phyloP scores from a whole-genome alignment of 2,113 vertebrate genomes.

The pig (Sus scrofa) region T2T-Sscrofa CM000817.6:159377501-159378000 shows the following conservation, averaged over 20 bases:
- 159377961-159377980: not conserved
- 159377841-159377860: not conserved
- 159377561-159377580: slow-evolving; percentile 12
- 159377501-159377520: slow-evolving; percentile 58
- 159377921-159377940: slow-evolving; percentile 14
- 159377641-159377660: slow-evolving; percentile 41
- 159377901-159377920: not conserved
- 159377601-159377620: slow-evolving; percentile 17
- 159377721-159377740: not conserved
- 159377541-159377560: slow-evolving; percentile 63
- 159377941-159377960: slow-evolving; percentile 18
- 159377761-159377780: not conserved
- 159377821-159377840: slow-evolving; percentile 8
- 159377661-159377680: not conserved
- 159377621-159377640: slow-evolving; percentile 13
- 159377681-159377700: slow-evolving; percentile 21
- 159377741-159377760: not conserved
- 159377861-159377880: not conserved
- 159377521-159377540: slow-evolving; percentile 51
- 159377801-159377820: not conserved
- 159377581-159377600: slow-evolving; percentile 26
- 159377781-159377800: not conserved
- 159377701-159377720: not conserved
- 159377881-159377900: not conserved
- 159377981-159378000: slow-evolving; percentile 14